Evolutionary conservation across 1,140 invertebrate species (phyloP).

Genomic region (Eurosta solidaginis): DNA sequence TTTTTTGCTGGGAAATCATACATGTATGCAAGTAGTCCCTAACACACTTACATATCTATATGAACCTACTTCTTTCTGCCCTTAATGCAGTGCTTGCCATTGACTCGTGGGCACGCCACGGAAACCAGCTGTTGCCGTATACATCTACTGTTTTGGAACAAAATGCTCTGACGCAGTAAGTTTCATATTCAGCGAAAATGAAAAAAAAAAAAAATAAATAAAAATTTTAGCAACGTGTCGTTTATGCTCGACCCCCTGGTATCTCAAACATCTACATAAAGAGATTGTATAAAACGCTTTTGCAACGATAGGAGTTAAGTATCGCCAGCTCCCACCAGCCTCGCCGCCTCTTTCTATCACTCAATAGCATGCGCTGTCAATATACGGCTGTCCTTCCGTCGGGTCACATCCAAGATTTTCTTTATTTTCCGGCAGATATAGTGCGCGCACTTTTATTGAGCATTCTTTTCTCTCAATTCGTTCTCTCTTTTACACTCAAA

Average conservation of each 20-base stretch:
- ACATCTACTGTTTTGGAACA: neutral
- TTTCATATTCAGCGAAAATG: neutral
- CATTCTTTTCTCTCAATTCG: no score
- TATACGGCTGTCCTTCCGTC: slow-evolving; percentile 7
- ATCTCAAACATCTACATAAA: neutral
- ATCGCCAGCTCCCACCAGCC: neutral
- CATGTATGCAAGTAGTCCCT: neutral
- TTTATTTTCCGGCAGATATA: neutral
- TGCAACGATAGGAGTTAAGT: neutral
- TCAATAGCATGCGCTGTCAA: neutral
- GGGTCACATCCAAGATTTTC: neutral
- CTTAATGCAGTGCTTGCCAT: neutral
- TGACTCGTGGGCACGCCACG: slow-evolving; percentile 5
- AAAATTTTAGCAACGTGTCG: neutral
- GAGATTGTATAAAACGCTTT: neutral
- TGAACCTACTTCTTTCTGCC: neutral
- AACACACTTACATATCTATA: neutral
- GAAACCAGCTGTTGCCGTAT: slow-evolving; percentile 14
- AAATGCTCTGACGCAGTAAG: neutral
- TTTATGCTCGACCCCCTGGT: slow-evolving; percentile 1
- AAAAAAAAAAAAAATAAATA: neutral
- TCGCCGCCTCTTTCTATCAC: neutral
- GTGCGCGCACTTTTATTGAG: neutral
- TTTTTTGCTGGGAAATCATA: no score
- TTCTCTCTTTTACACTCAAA: no score